A percentile compares a stretch with the other conserved stretches of the same genome.
Evolutionary conservation across 2,888 invertebrate genomes (phyloP).

Genomic region (Dynastes maya): DNA sequence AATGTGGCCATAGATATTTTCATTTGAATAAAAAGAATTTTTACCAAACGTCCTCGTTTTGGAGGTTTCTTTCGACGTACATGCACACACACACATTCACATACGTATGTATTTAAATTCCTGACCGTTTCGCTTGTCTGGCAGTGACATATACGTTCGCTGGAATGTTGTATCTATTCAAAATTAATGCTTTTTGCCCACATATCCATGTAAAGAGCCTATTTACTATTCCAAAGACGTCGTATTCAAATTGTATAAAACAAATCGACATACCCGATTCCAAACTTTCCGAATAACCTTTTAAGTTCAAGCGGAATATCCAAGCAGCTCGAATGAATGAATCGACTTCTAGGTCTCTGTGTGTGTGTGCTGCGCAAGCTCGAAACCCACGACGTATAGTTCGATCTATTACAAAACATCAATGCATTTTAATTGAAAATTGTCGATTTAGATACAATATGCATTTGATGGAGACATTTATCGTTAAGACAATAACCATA

Average conservation of each 20-base stretch:
- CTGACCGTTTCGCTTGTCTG: not conserved
- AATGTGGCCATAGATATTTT: too few species aligned
- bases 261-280: constrained; percentile 25
- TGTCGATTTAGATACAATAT: too few species aligned
- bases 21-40: too few species aligned
- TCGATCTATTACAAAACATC: too few species aligned
- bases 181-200: constrained; percentile 36
- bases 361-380: not conserved
- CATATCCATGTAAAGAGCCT: constrained; percentile 30
- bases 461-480: too few species aligned
- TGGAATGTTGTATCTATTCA: constrained; percentile 30
- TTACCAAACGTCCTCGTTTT: too few species aligned
- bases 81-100: not conserved
- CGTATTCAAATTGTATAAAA: constrained; percentile 27
- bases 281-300: constrained; percentile 16
- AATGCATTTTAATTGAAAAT: too few species aligned
- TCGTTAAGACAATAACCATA: too few species aligned
- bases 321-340: constrained; percentile 19
- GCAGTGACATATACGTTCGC: constrained; percentile 18
- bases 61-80: not conserved
- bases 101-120: constrained; percentile 10
- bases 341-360: not conserved
- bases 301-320: constrained; percentile 19
- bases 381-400: not conserved
- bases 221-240: constrained; percentile 28